phyloP scores from a whole-genome alignment of 2,888 invertebrate genomes.

The Aspidiotus destructor region DNA sequence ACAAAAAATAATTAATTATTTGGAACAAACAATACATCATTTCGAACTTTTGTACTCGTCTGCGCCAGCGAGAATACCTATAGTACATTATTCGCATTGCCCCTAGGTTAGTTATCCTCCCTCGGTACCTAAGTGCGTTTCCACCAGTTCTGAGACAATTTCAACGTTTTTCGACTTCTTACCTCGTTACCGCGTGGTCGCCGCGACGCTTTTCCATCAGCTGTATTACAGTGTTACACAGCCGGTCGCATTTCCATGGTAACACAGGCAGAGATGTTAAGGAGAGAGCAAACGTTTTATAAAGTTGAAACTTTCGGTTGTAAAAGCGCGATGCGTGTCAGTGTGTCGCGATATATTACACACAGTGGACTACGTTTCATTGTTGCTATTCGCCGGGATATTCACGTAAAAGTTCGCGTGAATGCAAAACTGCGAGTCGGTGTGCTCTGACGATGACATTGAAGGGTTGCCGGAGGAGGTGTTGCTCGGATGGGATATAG shows the following conservation, averaged over 20 bases:
- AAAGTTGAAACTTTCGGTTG: conserved; percentile 17
- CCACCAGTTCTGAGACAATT: background rate
- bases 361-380: background rate
- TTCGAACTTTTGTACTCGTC: too few species aligned
- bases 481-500: conserved; percentile 22
- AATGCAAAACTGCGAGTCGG: conserved; percentile 21
- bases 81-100: background rate
- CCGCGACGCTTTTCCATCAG: conserved; percentile 6
- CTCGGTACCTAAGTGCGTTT: background rate
- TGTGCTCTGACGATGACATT: conserved; percentile 3
- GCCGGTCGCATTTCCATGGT: conserved; percentile 22
- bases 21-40: too few species aligned
- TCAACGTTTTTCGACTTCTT: too few species aligned
- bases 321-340: conserved; percentile 13
- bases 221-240: background rate
- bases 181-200: background rate
- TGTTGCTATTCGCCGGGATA: background rate
- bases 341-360: conserved; percentile 23
- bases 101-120: background rate
- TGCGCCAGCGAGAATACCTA: too few species aligned
- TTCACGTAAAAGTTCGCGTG: conserved; percentile 9
- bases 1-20: too few species aligned
- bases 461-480: conserved; percentile 7
- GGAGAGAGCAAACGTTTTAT: conserved; percentile 9
- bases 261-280: conserved; percentile 18